phyloP scores from a whole-genome alignment of 2,797 vertebrate species.

The Oreortyx pictus region DNA sequence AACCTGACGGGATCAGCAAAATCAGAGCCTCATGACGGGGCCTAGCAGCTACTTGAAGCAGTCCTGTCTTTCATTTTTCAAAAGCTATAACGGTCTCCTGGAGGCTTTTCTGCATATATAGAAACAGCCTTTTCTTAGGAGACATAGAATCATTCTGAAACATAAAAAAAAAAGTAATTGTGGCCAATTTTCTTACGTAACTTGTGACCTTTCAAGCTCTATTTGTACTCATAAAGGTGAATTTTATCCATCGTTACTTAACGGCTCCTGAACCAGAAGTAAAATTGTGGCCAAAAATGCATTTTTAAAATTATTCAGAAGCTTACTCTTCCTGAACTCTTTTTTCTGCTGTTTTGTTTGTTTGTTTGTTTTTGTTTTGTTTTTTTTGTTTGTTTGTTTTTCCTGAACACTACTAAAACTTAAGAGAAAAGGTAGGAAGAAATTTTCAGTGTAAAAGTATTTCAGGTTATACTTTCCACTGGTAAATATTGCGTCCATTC shows the following conservation, averaged over 20 bases:
- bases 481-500: not conserved
- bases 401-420: not conserved
- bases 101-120: conserved; percentile 18
- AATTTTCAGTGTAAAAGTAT: not conserved
- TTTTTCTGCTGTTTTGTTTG: too few species aligned
- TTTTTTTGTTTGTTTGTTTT: too few species aligned
- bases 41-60: not conserved
- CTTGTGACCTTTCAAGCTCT: not conserved
- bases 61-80: conserved; percentile 13
- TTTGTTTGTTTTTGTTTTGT: too few species aligned
- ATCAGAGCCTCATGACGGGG: not conserved
- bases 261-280: not conserved
- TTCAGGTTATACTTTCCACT: not conserved
- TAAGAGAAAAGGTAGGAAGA: not conserved
- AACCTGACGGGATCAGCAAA: not conserved
- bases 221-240: not conserved
- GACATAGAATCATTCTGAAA: conserved; percentile 12
- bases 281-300: not conserved
- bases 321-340: not conserved
- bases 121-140: conserved; percentile 20
- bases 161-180: not conserved
- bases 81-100: not conserved
- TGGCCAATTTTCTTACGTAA: conserved; percentile 19
- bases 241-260: not conserved
- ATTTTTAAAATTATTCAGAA: not conserved